Base-by-base conservation (phyloP, 2,888 invertebrate species). In the Sceliomorpha sp. region DNA sequence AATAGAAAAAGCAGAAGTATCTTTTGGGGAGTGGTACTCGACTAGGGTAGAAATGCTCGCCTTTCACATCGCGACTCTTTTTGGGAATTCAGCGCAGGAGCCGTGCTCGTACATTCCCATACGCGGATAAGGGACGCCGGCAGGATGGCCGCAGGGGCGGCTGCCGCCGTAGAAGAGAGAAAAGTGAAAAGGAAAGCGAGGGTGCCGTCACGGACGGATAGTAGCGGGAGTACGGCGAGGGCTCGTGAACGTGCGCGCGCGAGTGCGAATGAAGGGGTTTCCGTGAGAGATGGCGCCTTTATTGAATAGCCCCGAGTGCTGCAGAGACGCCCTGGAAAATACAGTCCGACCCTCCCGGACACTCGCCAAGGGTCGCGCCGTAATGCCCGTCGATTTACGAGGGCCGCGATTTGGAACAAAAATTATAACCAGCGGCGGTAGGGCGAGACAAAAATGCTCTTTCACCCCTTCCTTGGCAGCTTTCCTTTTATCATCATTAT, bases 251-350 rank as follows among this genome's bases (percentile, higher is more conserved):
- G n/a, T 45, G 60, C 58, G 69, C 55, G 60, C 63, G 70, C 53
- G 68, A 55, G 71, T 59, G 70, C 73, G 68, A 73, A 73, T 66
- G 67, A 74, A 74, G 77, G 72, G 68, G 63, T 72, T 73, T 67
- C 55, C 53, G 60, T 75, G 76, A 75, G 70, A 69, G 71, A 77
- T 76, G 76, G 76, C 71, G 75, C 71, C 68, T 78, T 79, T 79
- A 78, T 80, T 76, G 78, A 76, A 74, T 73, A 68, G 73, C 76
- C 69, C 72, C 60, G 76, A 76, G 75, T 75, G 78, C 73, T 73
- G 71, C 74, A 68, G 70, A 69, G 73, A 74, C 73, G 73, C 73
- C 66, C 60, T 60, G 60, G 51, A 72, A 68, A 72, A 72, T 72
- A 69, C 66, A 59, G 66, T 58, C 58, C 72, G 59, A 70, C 72